These are phyloP conservation scores for Myiozetetes cayanensis DNA, from an alignment of 2,113 vertebrate genomes.

Conservation along the genomic window DNA sequence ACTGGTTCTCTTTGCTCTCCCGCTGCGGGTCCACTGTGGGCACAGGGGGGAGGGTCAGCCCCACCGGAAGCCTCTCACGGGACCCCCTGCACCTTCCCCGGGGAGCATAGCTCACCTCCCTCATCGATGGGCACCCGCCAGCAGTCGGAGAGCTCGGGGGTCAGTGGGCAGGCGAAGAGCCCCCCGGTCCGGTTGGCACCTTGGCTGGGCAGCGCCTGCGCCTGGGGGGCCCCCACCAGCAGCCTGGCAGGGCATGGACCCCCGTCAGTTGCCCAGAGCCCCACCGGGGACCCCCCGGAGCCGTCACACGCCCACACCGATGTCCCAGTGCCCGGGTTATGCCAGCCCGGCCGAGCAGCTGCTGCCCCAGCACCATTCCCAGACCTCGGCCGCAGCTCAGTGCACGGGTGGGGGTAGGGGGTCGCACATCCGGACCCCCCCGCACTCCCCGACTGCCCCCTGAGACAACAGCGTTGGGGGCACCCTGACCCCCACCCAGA, in stretches of 20 bases:
- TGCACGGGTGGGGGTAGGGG: background rate
- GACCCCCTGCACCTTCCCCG: background rate
- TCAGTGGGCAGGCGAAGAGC: constrained; percentile 90
- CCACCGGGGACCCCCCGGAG: background rate
- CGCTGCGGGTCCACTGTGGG: constrained; percentile 71
- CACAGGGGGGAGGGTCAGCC: background rate
- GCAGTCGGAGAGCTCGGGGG: constrained; percentile 83
- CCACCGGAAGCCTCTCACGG: background rate
- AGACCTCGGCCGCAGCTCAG: background rate
- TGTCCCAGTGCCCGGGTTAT: background rate
- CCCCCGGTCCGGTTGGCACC: constrained; percentile 83
- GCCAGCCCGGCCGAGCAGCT: background rate
- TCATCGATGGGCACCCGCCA: constrained; percentile 86
- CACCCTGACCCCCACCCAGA: background rate
- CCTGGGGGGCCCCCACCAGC: constrained; percentile 88
- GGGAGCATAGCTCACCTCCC: constrained; percentile 57
- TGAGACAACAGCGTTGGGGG: too few relatives aligned
- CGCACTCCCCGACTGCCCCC: too few relatives aligned
- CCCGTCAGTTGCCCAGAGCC: background rate
- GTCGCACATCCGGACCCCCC: background rate
- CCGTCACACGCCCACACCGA: background rate
- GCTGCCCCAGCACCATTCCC: background rate
- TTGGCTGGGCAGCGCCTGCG: constrained; percentile 77
- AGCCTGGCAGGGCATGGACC: constrained; percentile 71
- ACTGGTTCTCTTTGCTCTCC: constrained; percentile 96